Percentiles rank a stretch among this genome's conserved stretches.
phyloP scores from a whole-genome alignment of 1,140 invertebrate species.

The Lasaia peninsularis region DNA sequence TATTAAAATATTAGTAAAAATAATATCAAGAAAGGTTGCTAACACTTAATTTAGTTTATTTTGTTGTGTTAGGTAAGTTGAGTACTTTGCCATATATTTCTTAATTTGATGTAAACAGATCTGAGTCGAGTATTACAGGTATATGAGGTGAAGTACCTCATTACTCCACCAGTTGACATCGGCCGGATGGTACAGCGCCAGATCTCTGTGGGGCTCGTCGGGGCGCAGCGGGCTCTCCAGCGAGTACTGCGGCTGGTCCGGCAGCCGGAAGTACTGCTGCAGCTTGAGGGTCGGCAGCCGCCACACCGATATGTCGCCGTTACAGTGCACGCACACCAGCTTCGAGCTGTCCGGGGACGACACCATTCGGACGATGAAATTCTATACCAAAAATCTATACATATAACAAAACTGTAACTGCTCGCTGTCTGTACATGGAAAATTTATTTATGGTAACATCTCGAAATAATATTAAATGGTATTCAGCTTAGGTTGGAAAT shows the following conservation, averaged over 20 bases:
- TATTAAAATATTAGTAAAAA: no score
- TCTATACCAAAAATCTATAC: conserved; percentile 59
- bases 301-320: conserved; percentile 86
- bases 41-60: no score
- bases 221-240: conserved; percentile 72
- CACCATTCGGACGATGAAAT: conserved; percentile 81
- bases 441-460: no score
- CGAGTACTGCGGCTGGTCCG: conserved; percentile 81
- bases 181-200: conserved; percentile 77
- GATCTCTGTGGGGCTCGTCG: conserved; percentile 46
- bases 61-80: no score
- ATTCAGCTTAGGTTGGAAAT: no score
- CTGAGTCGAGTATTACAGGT: no score
- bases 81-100: no score
- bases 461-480: no score
- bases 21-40: no score
- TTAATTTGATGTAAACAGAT: no score
- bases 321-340: conserved; percentile 83
- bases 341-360: conserved; percentile 80
- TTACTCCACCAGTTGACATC: conserved; percentile 90
- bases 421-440: no score
- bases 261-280: conserved; percentile 79
- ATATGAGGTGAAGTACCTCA: conserved; percentile 72
- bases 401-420: no score
- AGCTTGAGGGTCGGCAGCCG: conserved; percentile 81